These are phyloP conservation scores for Stegana nigrithorax DNA, from an alignment of 2,888 invertebrate genomes.

Conservation along the genomic window DNA sequence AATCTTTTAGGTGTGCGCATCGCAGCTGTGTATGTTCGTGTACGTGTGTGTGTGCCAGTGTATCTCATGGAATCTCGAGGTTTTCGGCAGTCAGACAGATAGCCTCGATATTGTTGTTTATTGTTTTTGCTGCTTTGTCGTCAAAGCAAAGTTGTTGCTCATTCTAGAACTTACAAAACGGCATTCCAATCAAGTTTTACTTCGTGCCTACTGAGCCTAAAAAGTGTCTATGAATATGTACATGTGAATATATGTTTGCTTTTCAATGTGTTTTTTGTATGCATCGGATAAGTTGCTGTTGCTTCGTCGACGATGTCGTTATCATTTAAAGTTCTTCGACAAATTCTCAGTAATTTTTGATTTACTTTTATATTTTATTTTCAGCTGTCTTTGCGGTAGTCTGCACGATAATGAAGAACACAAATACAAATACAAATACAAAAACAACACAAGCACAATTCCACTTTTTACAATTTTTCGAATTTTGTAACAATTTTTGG, in stretches of 20 bases:
- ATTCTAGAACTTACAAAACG: constrained; percentile 64
- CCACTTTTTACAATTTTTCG: neutral
- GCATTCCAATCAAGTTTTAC: constrained; percentile 57
- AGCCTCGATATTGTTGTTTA: constrained; percentile 18
- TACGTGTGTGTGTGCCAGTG: constrained; percentile 14
- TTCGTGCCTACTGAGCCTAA: neutral
- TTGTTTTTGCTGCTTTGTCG: neutral
- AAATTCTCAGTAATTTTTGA: no score
- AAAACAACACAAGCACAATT: constrained; percentile 33
- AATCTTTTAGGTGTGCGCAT: constrained; percentile 23
- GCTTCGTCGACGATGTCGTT: constrained; percentile 19
- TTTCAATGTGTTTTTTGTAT: constrained; percentile 7
- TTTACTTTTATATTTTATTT: no score
- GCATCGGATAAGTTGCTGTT: constrained; percentile 4
- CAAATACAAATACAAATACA: neutral
- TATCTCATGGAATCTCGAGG: constrained; percentile 12
- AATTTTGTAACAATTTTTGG: constrained; percentile 10
- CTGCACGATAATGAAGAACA: neutral
- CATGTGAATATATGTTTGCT: neutral
- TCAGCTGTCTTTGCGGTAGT: neutral
- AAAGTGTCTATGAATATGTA: constrained; percentile 2
- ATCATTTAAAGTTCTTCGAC: constrained; percentile 24
- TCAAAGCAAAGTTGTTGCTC: constrained; percentile 34
- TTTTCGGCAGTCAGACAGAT: constrained; percentile 23
- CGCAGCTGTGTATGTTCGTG: constrained; percentile 28